phyloP scores from a whole-genome alignment of 64 coral and sea anemone genomes.

The Montipora foliosa region DNA sequence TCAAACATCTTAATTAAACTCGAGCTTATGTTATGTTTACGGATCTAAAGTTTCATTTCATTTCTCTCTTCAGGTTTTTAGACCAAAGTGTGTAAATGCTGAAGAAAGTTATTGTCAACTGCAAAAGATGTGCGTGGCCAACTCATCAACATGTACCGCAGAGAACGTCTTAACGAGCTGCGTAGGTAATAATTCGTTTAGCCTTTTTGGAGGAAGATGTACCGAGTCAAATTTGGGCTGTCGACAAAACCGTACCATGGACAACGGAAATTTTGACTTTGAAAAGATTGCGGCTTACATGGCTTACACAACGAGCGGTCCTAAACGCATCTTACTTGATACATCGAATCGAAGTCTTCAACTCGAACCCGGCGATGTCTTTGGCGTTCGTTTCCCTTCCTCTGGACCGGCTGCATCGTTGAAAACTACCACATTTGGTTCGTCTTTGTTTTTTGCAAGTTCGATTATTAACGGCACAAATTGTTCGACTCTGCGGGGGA shows the following conservation, averaged over 20 bases:
- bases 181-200: not conserved
- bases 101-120: too few species aligned
- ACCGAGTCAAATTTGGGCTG: not conserved
- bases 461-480: not conserved
- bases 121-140: too few species aligned
- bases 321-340: constrained; percentile 14
- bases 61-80: too few species aligned
- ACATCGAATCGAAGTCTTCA: not conserved
- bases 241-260: not conserved
- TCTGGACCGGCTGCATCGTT: constrained; percentile 14
- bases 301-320: constrained; percentile 27
- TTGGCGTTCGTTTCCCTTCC: constrained; percentile 19
- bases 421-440: constrained; percentile 12
- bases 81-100: too few species aligned
- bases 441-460: constrained; percentile 17
- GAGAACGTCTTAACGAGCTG: too few species aligned
- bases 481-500: not conserved
- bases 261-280: constrained; percentile 9
- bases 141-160: too few species aligned
- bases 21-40: too few species aligned
- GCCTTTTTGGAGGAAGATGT: not conserved
- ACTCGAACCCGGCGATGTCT: constrained; percentile 33
- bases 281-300: not conserved
- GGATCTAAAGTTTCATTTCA: too few species aligned
- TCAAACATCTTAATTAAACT: too few species aligned